Percentiles rank a stretch among this genome's conserved stretches.
Evolutionary conservation across 37 sponge, comb jelly and placozoan genomes (phyloP).

Genomic region (Axinella damicornis): DNA sequence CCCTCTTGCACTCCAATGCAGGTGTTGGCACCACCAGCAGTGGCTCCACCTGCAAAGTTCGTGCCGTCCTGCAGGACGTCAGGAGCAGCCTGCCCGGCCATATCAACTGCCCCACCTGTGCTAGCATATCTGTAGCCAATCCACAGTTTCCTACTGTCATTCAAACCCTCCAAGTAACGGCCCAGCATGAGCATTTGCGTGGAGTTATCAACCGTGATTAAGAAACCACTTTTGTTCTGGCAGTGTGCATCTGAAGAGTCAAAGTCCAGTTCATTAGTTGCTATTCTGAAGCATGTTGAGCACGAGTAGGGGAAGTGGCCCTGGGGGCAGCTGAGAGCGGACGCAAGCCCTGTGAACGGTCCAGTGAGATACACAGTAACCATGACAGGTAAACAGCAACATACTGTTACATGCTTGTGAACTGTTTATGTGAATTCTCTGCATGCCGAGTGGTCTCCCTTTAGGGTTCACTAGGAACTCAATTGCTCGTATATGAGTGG

Average conservation of each 20-base stretch:
- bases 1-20: background rate
- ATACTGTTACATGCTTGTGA: too few species aligned
- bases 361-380: too few species aligned
- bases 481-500: too few species aligned
- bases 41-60: background rate
- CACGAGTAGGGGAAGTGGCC: slow-evolving; percentile 22
- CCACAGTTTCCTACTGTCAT: slow-evolving; percentile 1
- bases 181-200: background rate
- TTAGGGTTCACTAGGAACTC: too few species aligned
- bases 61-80: background rate
- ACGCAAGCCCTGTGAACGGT: background rate
- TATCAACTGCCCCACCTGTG: background rate
- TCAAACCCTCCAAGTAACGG: slow-evolving; percentile 18
- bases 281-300: slow-evolving; percentile 16
- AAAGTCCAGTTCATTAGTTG: background rate
- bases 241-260: background rate
- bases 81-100: background rate
- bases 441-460: too few species aligned
- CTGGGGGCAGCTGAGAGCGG: background rate
- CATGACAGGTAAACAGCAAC: too few species aligned
- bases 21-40: background rate
- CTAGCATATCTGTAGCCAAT: slow-evolving; percentile 18
- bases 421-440: too few species aligned
- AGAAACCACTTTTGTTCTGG: background rate
- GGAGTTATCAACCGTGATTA: background rate